These are phyloP conservation scores for Triplophysa tibetana DNA, from an alignment of 2,113 vertebrate genomes.

Conservation along the genomic window DNA sequence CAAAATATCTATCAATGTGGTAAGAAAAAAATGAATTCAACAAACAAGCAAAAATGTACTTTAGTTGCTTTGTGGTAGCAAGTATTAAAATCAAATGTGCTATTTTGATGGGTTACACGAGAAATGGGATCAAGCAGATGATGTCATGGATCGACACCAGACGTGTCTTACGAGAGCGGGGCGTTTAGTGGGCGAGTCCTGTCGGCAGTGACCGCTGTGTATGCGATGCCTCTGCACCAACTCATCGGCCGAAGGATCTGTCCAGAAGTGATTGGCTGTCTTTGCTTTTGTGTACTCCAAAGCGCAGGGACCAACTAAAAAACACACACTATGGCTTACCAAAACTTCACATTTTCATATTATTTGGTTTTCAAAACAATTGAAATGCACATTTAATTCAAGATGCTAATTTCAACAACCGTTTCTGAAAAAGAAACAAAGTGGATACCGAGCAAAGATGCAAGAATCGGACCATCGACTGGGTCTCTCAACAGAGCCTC, in stretches of 20 bases:
- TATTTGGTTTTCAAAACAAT: neutral
- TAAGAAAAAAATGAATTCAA: too few species aligned
- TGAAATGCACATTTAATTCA: neutral
- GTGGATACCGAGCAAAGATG: slow-evolving; percentile 87
- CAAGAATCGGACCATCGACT: slow-evolving; percentile 93
- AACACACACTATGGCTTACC: neutral
- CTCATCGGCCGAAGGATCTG: slow-evolving; percentile 93
- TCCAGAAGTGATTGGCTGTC: slow-evolving; percentile 98
- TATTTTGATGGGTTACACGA: neutral
- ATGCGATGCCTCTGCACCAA: slow-evolving; percentile 96
- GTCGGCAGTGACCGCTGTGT: slow-evolving; percentile 89
- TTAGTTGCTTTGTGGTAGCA: too few species aligned
- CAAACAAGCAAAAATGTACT: too few species aligned
- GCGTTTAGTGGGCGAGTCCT: slow-evolving; percentile 94
- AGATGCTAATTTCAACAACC: neutral
- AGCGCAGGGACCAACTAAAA: slow-evolving; percentile 91
- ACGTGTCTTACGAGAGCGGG: slow-evolving; percentile 68
- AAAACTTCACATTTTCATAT: neutral
- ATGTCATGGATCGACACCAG: neutral
- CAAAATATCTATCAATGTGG: too few species aligned
- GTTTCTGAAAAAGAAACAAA: neutral
- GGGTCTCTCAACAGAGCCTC: slow-evolving; percentile 95
- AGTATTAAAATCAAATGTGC: too few species aligned
- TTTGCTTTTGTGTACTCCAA: slow-evolving; percentile 98
- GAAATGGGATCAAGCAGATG: neutral